phyloP scores from a whole-genome alignment of 2,113 vertebrate species.

The Sardina pilchardus region DNA sequence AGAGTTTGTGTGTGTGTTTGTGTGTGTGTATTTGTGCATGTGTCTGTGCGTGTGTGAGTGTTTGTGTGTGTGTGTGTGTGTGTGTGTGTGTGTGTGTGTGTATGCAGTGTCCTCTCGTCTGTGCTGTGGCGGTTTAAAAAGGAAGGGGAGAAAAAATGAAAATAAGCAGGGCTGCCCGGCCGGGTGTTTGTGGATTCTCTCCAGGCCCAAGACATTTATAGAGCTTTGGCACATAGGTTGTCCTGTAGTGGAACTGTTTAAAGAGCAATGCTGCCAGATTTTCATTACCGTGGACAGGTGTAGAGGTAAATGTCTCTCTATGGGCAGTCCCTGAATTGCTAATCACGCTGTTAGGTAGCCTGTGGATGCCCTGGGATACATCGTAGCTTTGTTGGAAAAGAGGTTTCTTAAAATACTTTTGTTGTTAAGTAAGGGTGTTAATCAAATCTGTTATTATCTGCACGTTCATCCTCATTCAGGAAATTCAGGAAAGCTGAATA shows the following conservation, averaged over 20 bases:
- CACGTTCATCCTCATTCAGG: neutral
- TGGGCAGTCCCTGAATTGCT: neutral
- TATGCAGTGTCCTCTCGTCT: neutral
- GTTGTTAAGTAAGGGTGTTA: neutral
- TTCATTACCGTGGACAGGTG: slow-evolving; percentile 5
- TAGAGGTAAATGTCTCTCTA: neutral
- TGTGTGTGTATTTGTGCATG: neutral
- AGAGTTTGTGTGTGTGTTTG: neutral
- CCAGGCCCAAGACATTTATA: neutral
- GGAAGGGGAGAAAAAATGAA: neutral
- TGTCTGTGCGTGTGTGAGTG: neutral
- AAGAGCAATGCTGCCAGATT: neutral
- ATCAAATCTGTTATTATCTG: neutral
- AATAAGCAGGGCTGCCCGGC: neutral
- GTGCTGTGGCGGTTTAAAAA: neutral
- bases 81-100: neutral
- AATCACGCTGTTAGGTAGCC: neutral
- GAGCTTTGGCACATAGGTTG: neutral
- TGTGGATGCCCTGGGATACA: neutral
- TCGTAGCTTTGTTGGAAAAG: neutral
- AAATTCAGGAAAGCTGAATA: neutral
- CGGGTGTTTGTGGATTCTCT: neutral
- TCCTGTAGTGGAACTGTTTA: too few relatives aligned
- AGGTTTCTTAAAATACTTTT: neutral
- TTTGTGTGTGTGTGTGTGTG: neutral